A percentile compares a stretch with the other conserved stretches of the same genome.
These are phyloP conservation scores for Lochmaea crataegi DNA, from an alignment of 2,888 invertebrate species.

Conservation along the genomic window DNA sequence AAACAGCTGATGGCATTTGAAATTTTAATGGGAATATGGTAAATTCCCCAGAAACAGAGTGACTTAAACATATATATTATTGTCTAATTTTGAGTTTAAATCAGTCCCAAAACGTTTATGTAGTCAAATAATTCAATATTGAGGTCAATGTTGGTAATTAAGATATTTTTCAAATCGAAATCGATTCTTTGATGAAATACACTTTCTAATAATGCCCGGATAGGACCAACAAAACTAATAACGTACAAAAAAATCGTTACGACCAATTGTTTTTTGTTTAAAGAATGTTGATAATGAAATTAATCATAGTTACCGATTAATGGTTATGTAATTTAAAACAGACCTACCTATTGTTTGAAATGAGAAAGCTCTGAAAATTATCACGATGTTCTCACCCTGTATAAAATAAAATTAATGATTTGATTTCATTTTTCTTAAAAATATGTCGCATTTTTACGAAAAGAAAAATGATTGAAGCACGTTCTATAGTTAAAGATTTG, in stretches of 20 bases:
- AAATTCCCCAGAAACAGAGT: too few species aligned
- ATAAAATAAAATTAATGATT: too few species aligned
- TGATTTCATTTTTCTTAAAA: too few species aligned
- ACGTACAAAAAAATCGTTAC: constrained; percentile 4
- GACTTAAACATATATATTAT: too few species aligned
- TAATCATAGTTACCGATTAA: constrained; percentile 12
- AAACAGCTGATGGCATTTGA: too few species aligned
- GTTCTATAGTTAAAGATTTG: neutral
- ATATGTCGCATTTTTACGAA: too few species aligned
- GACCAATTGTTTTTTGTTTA: constrained; percentile 15
- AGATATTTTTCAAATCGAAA: constrained; percentile 9
- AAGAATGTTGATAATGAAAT: constrained; percentile 16
- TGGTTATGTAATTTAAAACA: constrained; percentile 4
- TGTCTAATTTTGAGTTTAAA: too few species aligned
- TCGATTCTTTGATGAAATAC: constrained; percentile 10
- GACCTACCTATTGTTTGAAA: constrained; percentile 12
- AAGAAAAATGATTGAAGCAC: neutral
- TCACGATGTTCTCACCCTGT: neutral
- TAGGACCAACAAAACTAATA: constrained; percentile 4
- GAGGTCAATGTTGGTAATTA: constrained; percentile 15
- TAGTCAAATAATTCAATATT: constrained; percentile 27
- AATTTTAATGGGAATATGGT: too few species aligned
- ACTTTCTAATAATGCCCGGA: constrained; percentile 7
- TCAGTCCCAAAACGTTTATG: neutral
- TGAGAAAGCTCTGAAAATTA: neutral